A percentile compares a stretch with the other conserved stretches of the same genome.
Evolutionary conservation across 2,113 vertebrate species (phyloP).

Genomic region (Varanus salvator): DNA sequence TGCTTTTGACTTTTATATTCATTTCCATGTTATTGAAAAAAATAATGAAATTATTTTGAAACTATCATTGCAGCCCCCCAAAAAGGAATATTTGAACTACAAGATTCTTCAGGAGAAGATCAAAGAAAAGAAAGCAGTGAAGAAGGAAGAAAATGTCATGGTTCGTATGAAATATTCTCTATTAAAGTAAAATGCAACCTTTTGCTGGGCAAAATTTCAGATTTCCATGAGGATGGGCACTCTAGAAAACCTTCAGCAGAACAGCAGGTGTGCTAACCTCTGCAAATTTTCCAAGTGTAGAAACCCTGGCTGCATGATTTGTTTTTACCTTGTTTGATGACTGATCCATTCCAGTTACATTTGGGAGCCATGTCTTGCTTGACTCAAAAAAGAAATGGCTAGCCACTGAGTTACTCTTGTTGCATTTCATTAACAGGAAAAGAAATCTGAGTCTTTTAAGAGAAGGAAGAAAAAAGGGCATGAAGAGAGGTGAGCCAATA

Average conservation of each 20-base stretch:
- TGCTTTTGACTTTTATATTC: neutral
- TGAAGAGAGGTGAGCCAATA: conserved; percentile 78
- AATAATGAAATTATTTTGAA: neutral
- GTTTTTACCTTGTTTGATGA: neutral
- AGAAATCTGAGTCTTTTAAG: conserved; percentile 75
- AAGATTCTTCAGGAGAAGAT: conserved; percentile 87
- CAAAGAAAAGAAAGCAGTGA: conserved; percentile 81
- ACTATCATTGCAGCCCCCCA: conserved; percentile 83
- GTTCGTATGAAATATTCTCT: conserved; percentile 73
- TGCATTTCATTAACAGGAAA: conserved; percentile 64
- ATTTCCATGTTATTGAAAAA: neutral
- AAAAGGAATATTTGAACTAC: conserved; percentile 89
- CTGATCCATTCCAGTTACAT: accelerated
- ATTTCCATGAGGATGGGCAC: neutral
- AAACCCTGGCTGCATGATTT: neutral
- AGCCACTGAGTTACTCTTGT: neutral
- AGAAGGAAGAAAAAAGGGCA: conserved; percentile 79
- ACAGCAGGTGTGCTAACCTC: neutral
- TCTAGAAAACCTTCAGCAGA: neutral
- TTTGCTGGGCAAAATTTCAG: neutral
- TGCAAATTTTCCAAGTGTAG: neutral
- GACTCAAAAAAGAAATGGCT: neutral
- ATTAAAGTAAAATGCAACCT: neutral
- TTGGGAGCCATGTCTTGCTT: neutral
- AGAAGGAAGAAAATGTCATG: conserved; percentile 75